A percentile compares a stretch with the other conserved stretches of the same genome.
These are phyloP conservation scores for Drosophila truncata DNA, from an alignment of 1,140 invertebrate genomes.

Conservation along the genomic window DNA sequence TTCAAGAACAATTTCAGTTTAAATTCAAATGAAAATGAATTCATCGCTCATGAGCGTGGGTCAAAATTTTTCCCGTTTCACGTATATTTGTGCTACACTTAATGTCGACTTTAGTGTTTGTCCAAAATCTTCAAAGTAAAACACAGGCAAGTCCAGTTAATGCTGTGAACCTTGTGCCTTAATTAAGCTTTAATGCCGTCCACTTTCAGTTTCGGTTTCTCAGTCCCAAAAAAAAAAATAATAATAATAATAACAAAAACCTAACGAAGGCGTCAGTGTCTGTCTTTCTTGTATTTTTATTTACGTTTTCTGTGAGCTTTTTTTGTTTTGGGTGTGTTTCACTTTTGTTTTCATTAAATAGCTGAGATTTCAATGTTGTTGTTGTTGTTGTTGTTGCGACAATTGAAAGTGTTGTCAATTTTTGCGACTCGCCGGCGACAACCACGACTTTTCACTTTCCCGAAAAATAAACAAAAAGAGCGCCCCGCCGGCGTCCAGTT, in stretches of 20 bases:
- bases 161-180: conserved; percentile 59
- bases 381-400: conserved; percentile 26
- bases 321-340: conserved; percentile 28
- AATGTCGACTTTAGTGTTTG: conserved; percentile 6
- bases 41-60: neutral
- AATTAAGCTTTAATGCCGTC: conserved; percentile 58
- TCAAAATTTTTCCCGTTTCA: neutral
- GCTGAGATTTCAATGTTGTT: conserved; percentile 15
- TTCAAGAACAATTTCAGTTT: neutral
- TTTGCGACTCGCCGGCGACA: conserved; percentile 36
- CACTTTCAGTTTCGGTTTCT: conserved; percentile 47
- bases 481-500: conserved; percentile 34
- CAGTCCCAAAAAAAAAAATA: neutral
- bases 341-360: conserved; percentile 64
- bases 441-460: conserved; percentile 49
- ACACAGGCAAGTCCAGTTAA: conserved; percentile 22
- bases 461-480: conserved; percentile 18
- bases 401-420: conserved; percentile 69
- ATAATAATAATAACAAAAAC: conserved; percentile 1
- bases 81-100: neutral
- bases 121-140: neutral
- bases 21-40: neutral
- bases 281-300: conserved; percentile 23
- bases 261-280: conserved; percentile 30
- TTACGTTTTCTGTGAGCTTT: conserved; percentile 5